Conservation (phyloP, 2,888 invertebrate species). For the Caenorhabditis panamensis region DNA sequence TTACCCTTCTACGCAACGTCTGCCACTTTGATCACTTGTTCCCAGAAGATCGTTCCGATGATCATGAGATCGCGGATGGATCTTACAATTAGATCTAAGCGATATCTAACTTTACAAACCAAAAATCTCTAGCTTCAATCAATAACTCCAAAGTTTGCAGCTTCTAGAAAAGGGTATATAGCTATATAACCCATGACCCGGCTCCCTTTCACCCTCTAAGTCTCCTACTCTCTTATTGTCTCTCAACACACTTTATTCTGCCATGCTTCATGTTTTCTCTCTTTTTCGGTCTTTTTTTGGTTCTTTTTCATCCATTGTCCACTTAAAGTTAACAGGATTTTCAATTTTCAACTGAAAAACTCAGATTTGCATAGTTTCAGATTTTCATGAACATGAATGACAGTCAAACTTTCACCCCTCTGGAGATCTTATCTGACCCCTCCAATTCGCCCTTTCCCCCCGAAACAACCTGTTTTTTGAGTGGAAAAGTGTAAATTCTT, state of each 20-base stretch:
- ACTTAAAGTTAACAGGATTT: no score
- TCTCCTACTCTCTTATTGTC: constrained; percentile 9
- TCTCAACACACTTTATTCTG: constrained; percentile 46
- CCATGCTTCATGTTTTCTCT: constrained; percentile 29
- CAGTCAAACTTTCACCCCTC: constrained; percentile 31
- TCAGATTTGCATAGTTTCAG: no score
- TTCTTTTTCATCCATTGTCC: background rate
- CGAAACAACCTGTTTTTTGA: constrained; percentile 45
- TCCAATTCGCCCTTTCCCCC: background rate
- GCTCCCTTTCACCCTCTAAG: constrained; percentile 6
- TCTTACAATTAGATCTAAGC: no score
- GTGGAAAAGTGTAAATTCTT: constrained; percentile 23
- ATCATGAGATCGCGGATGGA: constrained; percentile 27
- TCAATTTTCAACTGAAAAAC: no score
- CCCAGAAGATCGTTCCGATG: constrained; percentile 11
- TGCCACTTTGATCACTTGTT: constrained; percentile 19
- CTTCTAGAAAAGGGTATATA: no score
- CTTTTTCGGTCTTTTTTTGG: constrained; percentile 15
- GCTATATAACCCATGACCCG: no score
- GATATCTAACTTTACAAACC: background rate
- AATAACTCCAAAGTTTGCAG: background rate
- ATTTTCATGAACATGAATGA: no score
- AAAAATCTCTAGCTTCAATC: background rate
- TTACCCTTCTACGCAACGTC: background rate
- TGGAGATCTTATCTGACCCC: constrained; percentile 41